Base-by-base conservation (phyloP, 2,113 vertebrate genomes). In the Dryoscopus gambensis region DNA sequence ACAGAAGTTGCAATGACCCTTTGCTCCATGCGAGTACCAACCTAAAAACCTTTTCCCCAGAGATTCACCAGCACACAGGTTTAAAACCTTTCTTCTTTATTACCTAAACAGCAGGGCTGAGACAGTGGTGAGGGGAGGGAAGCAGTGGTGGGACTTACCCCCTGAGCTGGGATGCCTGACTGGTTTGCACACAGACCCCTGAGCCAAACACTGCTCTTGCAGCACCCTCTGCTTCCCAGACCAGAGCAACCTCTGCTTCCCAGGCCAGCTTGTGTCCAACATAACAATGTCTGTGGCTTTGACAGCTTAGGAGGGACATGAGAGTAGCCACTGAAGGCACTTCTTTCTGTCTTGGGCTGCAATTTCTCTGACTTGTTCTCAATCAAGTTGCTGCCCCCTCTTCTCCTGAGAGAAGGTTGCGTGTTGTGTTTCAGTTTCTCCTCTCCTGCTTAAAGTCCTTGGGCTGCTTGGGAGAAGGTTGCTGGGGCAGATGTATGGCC, bases 61-160 rank as follows among this genome's bases (percentile, higher is more conserved):
- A 79, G 22, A 84, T 39, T 71, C 55, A 75, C 9, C 49, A 44
- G 14, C 39, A 81, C 27, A 77, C n/a, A 64, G 35, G 20, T 89
- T 94, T 68, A 70, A 95, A 95, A 81, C 31, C 13, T 80, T 86
- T 75, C 49, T 47, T 55, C 40, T 96, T 92, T 96, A 95, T 90
- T 95, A 44, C 37, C 31, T 74, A 11, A 86, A 47, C 11, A 88
- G 37, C n/a, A 76, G 30, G 49, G 49, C 49, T 74, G 62, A 62
- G 50, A 15, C 0, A 1, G 33, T 44, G 52, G 11, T 37, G 37
- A 57, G 17, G 33, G 55, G 15, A 77, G 55, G 59, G 71, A 84
- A 55, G 56, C 24, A 59, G 24, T 1, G 0, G 9, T 74, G 47
- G 62, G 39, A 83, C 68, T 90, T 67, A 40, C 30, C 82, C 91